phyloP scores from a whole-genome alignment of 2,888 invertebrate genomes.

The Chromoteleia sp. region DNA sequence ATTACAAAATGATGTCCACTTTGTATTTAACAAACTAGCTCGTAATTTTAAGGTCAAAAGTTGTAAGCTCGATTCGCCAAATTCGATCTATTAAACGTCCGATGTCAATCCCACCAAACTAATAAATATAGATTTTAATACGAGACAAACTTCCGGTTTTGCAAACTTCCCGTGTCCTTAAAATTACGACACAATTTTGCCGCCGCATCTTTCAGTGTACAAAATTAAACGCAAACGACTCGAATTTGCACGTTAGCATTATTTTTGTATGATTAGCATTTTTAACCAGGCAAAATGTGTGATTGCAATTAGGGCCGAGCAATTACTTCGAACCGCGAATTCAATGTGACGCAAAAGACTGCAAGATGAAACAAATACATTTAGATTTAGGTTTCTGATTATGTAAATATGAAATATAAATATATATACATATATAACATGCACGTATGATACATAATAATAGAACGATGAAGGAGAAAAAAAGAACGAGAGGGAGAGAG shows the following conservation, averaged over 20 bases:
- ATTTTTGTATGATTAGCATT: conserved; percentile 38
- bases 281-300: conserved; percentile 31
- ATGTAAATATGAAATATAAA: conserved; percentile 72
- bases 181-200: background rate
- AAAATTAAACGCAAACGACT: conserved; percentile 12
- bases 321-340: conserved; percentile 70
- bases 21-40: background rate
- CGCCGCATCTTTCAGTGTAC: conserved; percentile 15
- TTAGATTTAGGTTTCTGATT: conserved; percentile 71
- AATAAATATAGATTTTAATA: conserved; percentile 9
- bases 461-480: conserved; percentile 15
- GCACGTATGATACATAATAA: conserved; percentile 52
- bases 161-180: background rate
- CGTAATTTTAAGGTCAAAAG: background rate
- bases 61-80: background rate
- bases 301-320: conserved; percentile 46
- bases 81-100: conserved; percentile 7
- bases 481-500: background rate
- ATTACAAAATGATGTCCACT: background rate
- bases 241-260: conserved; percentile 18
- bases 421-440: conserved; percentile 53
- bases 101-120: conserved; percentile 1
- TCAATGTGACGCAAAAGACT: conserved; percentile 74
- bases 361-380: conserved; percentile 69
- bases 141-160: background rate